Base-by-base conservation (phyloP, 2,888 invertebrate genomes). In the Prosapia bicincta region DNA sequence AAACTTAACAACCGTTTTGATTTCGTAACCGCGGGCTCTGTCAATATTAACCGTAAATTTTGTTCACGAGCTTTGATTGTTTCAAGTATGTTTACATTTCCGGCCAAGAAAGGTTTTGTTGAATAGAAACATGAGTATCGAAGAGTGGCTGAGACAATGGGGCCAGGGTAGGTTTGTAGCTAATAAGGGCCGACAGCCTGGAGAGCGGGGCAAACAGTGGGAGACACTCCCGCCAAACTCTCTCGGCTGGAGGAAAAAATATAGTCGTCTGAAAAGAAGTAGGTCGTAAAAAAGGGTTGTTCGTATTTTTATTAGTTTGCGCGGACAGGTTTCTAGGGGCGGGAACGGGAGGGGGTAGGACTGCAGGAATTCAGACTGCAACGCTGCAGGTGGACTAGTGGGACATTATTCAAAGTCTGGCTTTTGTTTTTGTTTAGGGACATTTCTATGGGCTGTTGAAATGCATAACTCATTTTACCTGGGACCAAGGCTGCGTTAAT, bases 251-350 rank as follows among this genome's bases (percentile, higher is more conserved):
- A 38, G 43, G 71, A 24, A 74, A 74, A 74, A 65, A 65, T 86
- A 86, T 54, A 54, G 54, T 54, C 86, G 85, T 85, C 79, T 80
- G 80, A 78, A 79, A 76, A 74, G 78, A 79, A 79, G 86, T 85
- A 85, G 86, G 84, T 83, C 84, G 84, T 84, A 85, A 71, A 71
- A 71, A 71, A 54, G 74, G 72, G 74, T 32, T 32, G 30, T 67
- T 69, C 69, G 69, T 74, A 69, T 74, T 74, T 69, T 74, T 74
- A 69, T 74, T 74, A 69, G 74, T 74, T 74, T 69, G 74, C 74
- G 74, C 69, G 74, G 85, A 86, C 86, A 86, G 86, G 87, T 86
- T 86, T 86, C 68, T 83, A 82, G 84, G 70, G 85, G 87, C 87
- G 84, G 87, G 87, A 84, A 86, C 87, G 87, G 80, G 81, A 79